Evolutionary conservation across 53 echinoderm and acorn worm genomes (phyloP), one percentile per base, ranked within the genome.

Genomic region (Apostichopus leukothele): DNA sequence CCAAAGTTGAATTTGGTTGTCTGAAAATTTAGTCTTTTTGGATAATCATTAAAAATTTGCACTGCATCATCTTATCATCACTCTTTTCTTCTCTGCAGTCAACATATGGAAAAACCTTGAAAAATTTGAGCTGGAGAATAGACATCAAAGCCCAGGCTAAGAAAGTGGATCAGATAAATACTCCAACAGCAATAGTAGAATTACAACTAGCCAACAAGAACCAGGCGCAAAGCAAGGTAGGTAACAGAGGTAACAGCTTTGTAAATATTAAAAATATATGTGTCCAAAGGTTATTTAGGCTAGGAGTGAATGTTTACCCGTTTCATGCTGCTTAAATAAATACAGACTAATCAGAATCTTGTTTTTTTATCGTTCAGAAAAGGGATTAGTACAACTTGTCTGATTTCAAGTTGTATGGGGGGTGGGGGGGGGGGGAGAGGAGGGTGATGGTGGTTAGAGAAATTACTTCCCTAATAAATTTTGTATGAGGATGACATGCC

Each of bases 161-260:
- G 78, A 92, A 93, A 57, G 90, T 99, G 80, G 99, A 99, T 75
- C 96, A 99, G 87, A 93, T 99, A 16, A 95, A 96, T 74, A 93
- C 91, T 7, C 99, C 99, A 53, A 96, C 99, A 14, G 99, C 99
- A 13, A 96, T 99, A 88, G 99, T 99, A 73, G 99, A 99, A 88
- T 84, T 99, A 67, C 92, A 99, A 88, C 86, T 99, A 7, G 88
- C 91, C 52, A 78, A 96, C 79, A 90, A 79, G 71, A 71, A 71
- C 71, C 71, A 71, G 18, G 0, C 71, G 0, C 71, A 13, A 18
- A n/a, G 4, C 71, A 71, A 71, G 71, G 71, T 71, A 71, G 16
- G 16, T 7, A 5, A 63, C 63, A 63, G 16, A 61, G 16, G 16
- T 7, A n/a, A n/a, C n/a, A n/a, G n/a, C 1, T 63, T 63, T 63